Percentiles rank a stretch among this genome's conserved stretches.
Evolutionary conservation across 2,888 invertebrate species (phyloP).

Genomic region (Gonocerus acuteangulatus): DNA sequence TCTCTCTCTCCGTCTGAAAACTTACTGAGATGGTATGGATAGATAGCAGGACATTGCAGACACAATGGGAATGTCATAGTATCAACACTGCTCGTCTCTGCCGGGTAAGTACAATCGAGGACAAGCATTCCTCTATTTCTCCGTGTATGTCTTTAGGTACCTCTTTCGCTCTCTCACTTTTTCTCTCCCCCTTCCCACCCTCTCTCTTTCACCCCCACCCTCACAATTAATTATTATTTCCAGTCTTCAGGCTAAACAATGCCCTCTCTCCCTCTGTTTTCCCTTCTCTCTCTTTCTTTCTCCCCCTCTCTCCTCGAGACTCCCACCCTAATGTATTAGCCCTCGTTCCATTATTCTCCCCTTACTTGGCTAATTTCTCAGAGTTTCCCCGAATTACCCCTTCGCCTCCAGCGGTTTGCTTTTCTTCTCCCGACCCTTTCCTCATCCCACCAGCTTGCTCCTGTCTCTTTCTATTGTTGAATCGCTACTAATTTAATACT

Average conservation of each 20-base stretch:
- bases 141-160: too few relatives aligned
- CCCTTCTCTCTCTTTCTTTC: slow-evolving; percentile 6
- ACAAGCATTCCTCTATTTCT: too few relatives aligned
- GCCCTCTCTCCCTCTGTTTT: neutral
- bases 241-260: too few relatives aligned
- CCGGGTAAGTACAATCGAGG: too few relatives aligned
- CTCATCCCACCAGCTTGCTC: too few relatives aligned
- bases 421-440: too few relatives aligned
- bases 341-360: neutral
- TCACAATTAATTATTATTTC: neutral
- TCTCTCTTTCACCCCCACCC: neutral
- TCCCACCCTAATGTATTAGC: neutral
- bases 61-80: too few relatives aligned
- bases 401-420: too few relatives aligned
- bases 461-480: too few relatives aligned
- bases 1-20: slow-evolving; percentile 5
- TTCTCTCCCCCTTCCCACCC: neutral
- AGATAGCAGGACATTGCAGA: neutral
- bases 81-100: too few relatives aligned
- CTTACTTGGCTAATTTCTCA: neutral
- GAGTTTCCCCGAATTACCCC: neutral
- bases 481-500: too few relatives aligned
- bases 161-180: too few relatives aligned
- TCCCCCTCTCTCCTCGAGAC: slow-evolving; percentile 5
- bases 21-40: neutral